Evolutionary conservation across 2,113 vertebrate genomes (phyloP), one percentile per base, ranked within the genome.

Genomic region (Perca schrenkii): DNA sequence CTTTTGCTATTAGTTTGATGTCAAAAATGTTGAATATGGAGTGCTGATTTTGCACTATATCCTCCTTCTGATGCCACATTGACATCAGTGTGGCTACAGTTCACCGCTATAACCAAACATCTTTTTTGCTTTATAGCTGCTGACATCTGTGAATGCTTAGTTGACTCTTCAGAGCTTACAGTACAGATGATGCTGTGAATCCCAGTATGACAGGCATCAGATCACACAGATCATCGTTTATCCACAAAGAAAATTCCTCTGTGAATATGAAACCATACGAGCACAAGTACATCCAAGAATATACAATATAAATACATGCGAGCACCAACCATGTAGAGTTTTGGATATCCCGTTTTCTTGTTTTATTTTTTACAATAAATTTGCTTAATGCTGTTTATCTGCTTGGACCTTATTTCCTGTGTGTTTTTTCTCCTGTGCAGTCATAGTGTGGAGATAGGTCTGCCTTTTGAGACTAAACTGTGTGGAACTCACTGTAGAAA

Each of bases 71-170:
- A 80, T 54, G 47, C 66, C 70, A 43, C 36, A n/a, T 6, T 79
- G 67, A 87, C 57, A 78, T 74, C 50, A 61, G 25, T 21, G 67
- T 43, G 65, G 31, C 71, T 56, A 40, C 52, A 25, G 57, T 56
- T 88, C 65, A 46, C 28, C 52, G 43, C 65, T 64, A 52, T 14
- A 53, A 0, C 54, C 74, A n/a, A 40, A 86, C 80, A 66, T 87
- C 77, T 83, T 86, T 86, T 60, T 74, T 68, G 22, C 46, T 74
- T 79, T 71, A 83, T 80, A 78, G 50, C 54, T 65, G 8, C 76
- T 68, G 2, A 84, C 89, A 91, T 93, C 90, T 93, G 92, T 73
- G 70, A 86, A 61, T 83, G 86, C 47, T 92, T 91, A 86, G 79
- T 67, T 7, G 57, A 75, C 53, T 74, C 25, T 25, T 53, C 62